These are phyloP conservation scores for Apamea anceps DNA, from an alignment of 2,888 invertebrate genomes.

Conservation along the genomic window DNA sequence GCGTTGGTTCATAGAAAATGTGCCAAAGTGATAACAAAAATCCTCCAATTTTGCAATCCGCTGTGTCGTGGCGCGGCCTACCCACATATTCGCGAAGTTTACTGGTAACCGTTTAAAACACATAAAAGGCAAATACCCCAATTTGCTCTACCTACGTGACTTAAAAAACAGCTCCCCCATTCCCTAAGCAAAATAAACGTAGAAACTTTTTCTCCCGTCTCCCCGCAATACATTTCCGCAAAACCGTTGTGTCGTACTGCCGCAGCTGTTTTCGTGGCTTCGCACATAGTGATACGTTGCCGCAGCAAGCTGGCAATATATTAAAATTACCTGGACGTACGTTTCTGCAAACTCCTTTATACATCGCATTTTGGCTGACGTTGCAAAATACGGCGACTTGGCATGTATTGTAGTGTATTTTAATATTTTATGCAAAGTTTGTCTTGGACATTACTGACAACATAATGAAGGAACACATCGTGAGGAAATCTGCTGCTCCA, in stretches of 20 bases:
- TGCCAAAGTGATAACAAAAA: neutral
- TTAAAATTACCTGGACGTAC: constrained; percentile 58
- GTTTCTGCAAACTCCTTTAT: constrained; percentile 22
- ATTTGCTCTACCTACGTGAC: neutral
- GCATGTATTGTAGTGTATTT: constrained; percentile 22
- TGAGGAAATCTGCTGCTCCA: too few relatives aligned
- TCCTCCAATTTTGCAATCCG: neutral
- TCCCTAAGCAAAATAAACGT: neutral
- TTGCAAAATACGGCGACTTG: constrained; percentile 12
- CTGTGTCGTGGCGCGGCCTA: neutral
- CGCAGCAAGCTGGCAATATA: constrained; percentile 44
- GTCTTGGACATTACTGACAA: neutral
- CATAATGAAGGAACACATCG: too few relatives aligned
- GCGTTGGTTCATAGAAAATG: too few relatives aligned
- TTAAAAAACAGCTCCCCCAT: neutral
- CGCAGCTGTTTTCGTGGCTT: constrained; percentile 31
- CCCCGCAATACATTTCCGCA: constrained; percentile 7
- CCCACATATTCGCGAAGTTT: neutral
- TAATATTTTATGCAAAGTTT: constrained; percentile 4
- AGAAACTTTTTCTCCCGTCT: neutral
- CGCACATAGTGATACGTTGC: constrained; percentile 38
- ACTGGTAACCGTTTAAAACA: neutral
- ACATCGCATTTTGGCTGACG: constrained; percentile 28
- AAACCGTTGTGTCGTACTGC: neutral
- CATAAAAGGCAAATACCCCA: neutral